phyloP scores from a whole-genome alignment of 1,140 invertebrate species.

The Anagrus nilaparvatae region DNA sequence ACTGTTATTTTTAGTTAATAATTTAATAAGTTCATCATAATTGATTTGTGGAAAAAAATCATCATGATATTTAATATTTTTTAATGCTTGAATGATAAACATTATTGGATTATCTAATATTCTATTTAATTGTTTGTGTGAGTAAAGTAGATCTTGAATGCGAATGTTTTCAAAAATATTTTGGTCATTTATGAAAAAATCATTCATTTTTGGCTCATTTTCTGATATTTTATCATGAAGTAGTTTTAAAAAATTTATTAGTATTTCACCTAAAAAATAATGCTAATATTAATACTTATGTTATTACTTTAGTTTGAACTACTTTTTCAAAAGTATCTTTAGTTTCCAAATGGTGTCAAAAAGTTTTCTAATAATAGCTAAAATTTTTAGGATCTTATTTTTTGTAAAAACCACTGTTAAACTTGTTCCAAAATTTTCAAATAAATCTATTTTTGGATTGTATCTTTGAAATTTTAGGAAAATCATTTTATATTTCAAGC shows the following conservation, averaged over 20 bases:
- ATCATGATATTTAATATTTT: conserved; percentile 46
- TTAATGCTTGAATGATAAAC: conserved; percentile 53
- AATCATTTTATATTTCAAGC: no score
- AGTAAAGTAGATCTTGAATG: conserved; percentile 47
- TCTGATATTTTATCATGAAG: conserved; percentile 42
- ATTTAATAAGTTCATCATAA: conserved; percentile 10
- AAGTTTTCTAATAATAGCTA: no score
- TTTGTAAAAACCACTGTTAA: no score
- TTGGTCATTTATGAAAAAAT: conserved; percentile 61
- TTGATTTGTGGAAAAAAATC: background rate
- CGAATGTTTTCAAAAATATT: conserved; percentile 64
- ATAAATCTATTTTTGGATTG: no score
- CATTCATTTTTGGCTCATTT: conserved; percentile 47
- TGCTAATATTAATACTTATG: background rate
- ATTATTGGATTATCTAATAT: conserved; percentile 60
- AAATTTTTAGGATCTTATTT: no score
- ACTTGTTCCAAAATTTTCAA: no score
- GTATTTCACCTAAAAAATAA: conserved; percentile 46
- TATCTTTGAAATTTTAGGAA: no score
- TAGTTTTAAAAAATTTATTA: conserved; percentile 52
- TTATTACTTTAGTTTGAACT: no score
- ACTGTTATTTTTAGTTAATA: background rate
- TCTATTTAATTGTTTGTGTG: conserved; percentile 55
- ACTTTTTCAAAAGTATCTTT: no score
- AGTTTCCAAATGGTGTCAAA: no score